Evolutionary conservation across 2,797 vertebrate genomes (phyloP), one percentile per base, ranked within the genome.

Genomic region (Gila robusta): DNA sequence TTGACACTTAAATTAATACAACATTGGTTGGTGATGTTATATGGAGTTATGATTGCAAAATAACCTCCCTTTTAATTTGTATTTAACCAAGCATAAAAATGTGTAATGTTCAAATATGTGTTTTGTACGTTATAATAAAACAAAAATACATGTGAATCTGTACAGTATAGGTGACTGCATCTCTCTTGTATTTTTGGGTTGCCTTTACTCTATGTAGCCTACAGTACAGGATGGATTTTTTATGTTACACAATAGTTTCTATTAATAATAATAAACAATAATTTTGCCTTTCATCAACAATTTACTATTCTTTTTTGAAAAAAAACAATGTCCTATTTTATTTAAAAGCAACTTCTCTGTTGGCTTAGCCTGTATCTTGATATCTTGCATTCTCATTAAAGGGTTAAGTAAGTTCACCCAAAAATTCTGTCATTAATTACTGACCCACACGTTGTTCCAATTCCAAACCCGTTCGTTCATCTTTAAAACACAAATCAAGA

Each of bases 91-190:
- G 56, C 56, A 44, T 64, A 41, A 6, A 44, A 41, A 41, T 44
- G 35, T 59, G 8, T 28, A 8, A 56, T 56, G 12, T 56, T 56
- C 11, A 77, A 56, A 77, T 77, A n/a, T 77, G 19, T 56, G 12
- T 74, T 83, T 35, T 64, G 19, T 74, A 44, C 3, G 23, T 64
- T 28, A 23, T 23, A 54, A 3, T 56, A 73, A 83, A 83, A 28
- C 23, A 66, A 14, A 37, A 74, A 83, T 83, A 74, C 49, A 74
- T 49, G 26, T 47, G 17, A 62, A 41, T 64, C 26, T 64, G 26
- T 32, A 52, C 7, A 10, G 28, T 47, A 23, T 37, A 56, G 21
- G 32, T 1, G 1, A n/a, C 19, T 44, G 12, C 5, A 56, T 32
- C 11, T 21, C 26, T 26, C 17, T 26, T 39, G 6, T 82, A 3